These are phyloP conservation scores for Characodon lateralis DNA, from an alignment of 2,797 vertebrate genomes.

Conservation along the genomic window DNA sequence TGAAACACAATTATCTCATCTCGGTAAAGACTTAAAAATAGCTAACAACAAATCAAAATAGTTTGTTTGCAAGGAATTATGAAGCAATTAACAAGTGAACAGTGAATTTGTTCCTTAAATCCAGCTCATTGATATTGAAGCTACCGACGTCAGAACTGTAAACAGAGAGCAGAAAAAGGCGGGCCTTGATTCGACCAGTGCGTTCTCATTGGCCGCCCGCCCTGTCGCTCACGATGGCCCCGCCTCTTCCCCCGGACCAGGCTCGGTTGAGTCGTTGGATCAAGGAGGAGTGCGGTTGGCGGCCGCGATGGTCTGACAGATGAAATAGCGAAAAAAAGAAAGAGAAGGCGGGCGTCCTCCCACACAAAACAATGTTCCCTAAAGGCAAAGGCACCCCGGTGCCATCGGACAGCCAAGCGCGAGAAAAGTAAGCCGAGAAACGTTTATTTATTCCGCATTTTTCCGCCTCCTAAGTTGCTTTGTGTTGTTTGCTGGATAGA, in stretches of 20 bases:
- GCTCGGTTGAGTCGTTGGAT: conserved; percentile 85
- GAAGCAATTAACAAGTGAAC: neutral
- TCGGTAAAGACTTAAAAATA: neutral
- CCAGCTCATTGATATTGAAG: conserved; percentile 17
- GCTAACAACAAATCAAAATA: neutral
- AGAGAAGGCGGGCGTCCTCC: conserved; percentile 77
- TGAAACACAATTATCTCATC: neutral
- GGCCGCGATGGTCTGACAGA: conserved; percentile 93
- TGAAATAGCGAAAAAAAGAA: conserved; percentile 86
- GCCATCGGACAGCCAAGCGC: conserved; percentile 95
- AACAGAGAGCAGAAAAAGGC: conserved; percentile 39
- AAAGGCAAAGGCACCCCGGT: conserved; percentile 98
- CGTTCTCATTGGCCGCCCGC: conserved; percentile 59
- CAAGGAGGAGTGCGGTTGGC: conserved; percentile 82
- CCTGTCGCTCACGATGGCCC: conserved; percentile 53
- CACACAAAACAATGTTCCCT: conserved; percentile 90
- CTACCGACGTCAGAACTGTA: conserved; percentile 41
- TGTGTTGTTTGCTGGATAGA: conserved; percentile 75
- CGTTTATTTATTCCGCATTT: conserved; percentile 53
- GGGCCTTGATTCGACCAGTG: conserved; percentile 49
- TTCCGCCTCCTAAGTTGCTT: conserved; percentile 60
- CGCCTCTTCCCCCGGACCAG: conserved; percentile 74
- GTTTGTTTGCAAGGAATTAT: neutral
- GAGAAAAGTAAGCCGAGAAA: conserved; percentile 92
- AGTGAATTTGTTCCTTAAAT: conserved; percentile 17